Percentiles rank a stretch among this genome's conserved stretches.
These are phyloP conservation scores for Propithecus deckenii DNA, from an alignment of 2,797 vertebrate species.

Conservation along the genomic window DNA sequence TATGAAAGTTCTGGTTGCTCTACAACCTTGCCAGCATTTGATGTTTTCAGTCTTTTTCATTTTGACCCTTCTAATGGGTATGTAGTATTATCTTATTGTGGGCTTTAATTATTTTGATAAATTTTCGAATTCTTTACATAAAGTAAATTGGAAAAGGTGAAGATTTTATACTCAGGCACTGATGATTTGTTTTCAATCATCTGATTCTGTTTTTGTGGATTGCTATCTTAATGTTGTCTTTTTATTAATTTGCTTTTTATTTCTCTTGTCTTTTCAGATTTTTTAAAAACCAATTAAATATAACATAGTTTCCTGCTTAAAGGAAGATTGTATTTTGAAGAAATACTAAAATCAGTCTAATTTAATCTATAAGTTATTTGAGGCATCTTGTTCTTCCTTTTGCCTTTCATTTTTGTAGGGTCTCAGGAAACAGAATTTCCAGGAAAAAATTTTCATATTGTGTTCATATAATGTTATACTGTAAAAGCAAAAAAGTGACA, in stretches of 20 bases:
- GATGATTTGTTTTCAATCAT: background rate
- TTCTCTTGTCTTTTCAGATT: background rate
- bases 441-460: background rate
- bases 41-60: background rate
- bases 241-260: constrained; percentile 39
- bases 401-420: background rate
- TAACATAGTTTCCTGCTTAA: background rate
- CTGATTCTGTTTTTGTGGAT: background rate
- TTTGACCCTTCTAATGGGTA: background rate
- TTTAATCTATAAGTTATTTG: background rate
- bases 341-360: background rate
- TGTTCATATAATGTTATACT: background rate
- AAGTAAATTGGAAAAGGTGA: background rate
- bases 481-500: background rate
- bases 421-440: background rate
- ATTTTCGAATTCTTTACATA: background rate
- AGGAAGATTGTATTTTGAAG: background rate
- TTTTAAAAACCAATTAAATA: background rate
- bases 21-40: background rate
- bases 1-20: background rate
- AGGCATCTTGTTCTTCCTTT: background rate
- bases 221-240: background rate
- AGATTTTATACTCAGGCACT: background rate
- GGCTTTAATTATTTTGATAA: background rate
- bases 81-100: background rate